A percentile compares a stretch with the other conserved stretches of the same genome.
Evolutionary conservation across 2,888 invertebrate genomes (phyloP).

Genomic region (Hirtodrosophila alboralis): DNA sequence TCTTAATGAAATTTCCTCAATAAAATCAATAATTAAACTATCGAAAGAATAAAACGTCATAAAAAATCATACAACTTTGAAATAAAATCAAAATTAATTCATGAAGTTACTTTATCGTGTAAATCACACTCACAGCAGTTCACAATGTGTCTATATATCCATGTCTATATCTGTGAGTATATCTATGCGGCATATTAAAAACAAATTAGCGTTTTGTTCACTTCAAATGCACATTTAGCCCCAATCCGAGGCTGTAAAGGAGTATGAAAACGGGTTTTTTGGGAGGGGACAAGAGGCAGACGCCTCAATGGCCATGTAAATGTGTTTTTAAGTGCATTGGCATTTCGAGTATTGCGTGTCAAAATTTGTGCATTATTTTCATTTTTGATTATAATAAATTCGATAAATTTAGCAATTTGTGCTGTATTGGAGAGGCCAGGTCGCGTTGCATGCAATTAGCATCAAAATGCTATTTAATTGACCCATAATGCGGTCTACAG

Average conservation of each 20-base stretch:
- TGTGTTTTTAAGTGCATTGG: conserved; percentile 61
- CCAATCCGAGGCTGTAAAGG: neutral
- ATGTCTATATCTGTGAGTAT: conserved; percentile 12
- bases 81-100: too few relatives aligned
- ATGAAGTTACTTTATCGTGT: too few relatives aligned
- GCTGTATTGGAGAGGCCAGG: conserved; percentile 15
- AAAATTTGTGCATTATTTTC: conserved; percentile 39
- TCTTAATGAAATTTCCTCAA: too few relatives aligned
- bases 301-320: conserved; percentile 32
- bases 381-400: conserved; percentile 41
- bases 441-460: conserved; percentile 52
- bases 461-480: conserved; percentile 77
- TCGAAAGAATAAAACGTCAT: too few relatives aligned
- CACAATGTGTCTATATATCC: conserved; percentile 2
- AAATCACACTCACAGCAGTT: conserved; percentile 1
- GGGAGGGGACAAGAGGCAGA: too few relatives aligned
- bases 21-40: too few relatives aligned
- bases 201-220: conserved; percentile 69
- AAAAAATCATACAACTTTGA: too few relatives aligned
- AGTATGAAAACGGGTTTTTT: neutral
- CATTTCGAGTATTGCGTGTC: conserved; percentile 49
- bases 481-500: conserved; percentile 63
- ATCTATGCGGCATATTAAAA: conserved; percentile 66
- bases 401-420: conserved; percentile 45
- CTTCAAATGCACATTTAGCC: conserved; percentile 12